Conservation (phyloP, 2,888 invertebrate species). For the Nephrotoma guestfalica region DNA sequence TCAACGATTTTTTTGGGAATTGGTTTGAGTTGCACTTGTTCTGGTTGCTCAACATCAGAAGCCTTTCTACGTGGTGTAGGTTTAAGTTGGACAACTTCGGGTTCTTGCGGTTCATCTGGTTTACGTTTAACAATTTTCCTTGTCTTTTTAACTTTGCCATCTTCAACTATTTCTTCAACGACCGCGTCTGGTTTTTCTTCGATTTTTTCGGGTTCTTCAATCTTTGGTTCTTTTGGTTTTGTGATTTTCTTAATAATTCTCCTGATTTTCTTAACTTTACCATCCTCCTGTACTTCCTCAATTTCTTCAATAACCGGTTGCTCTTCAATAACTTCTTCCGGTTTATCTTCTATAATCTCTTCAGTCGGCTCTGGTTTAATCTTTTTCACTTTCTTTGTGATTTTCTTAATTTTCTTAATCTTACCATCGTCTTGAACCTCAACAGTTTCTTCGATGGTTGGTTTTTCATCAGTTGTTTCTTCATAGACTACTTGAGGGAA, state of each 20-base stretch:
- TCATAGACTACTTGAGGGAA: slow-evolving; percentile 14
- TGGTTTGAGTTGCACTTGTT: slow-evolving; percentile 13
- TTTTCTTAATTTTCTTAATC: neutral
- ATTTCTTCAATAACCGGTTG: slow-evolving; percentile 25
- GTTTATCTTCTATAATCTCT: slow-evolving; percentile 8
- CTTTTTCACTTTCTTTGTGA: slow-evolving; percentile 8
- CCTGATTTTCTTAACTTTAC: slow-evolving; percentile 22
- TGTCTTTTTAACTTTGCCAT: slow-evolving; percentile 26
- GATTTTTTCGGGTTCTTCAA: slow-evolving; percentile 22
- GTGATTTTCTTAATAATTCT: slow-evolving; percentile 16
- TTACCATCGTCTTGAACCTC: neutral
- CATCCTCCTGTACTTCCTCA: slow-evolving; percentile 17
- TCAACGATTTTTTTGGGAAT: slow-evolving; percentile 23
- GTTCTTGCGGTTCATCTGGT: slow-evolving; percentile 18
- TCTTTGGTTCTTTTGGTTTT: slow-evolving; percentile 10
- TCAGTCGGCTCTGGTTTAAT: slow-evolving; percentile 5
- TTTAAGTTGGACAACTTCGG: slow-evolving; percentile 15
- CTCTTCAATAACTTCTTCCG: slow-evolving; percentile 19
- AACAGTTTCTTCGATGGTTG: slow-evolving; percentile 7
- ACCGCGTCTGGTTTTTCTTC: slow-evolving; percentile 9
- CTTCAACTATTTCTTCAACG: slow-evolving; percentile 17
- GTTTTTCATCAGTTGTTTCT: slow-evolving; percentile 13
- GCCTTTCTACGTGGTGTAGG: slow-evolving; percentile 15
- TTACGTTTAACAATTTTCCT: slow-evolving; percentile 12
- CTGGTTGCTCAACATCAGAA: slow-evolving; percentile 17